Evolutionary conservation across 2,113 vertebrate species (phyloP).

Genomic region (Benthochromis sp.): DNA sequence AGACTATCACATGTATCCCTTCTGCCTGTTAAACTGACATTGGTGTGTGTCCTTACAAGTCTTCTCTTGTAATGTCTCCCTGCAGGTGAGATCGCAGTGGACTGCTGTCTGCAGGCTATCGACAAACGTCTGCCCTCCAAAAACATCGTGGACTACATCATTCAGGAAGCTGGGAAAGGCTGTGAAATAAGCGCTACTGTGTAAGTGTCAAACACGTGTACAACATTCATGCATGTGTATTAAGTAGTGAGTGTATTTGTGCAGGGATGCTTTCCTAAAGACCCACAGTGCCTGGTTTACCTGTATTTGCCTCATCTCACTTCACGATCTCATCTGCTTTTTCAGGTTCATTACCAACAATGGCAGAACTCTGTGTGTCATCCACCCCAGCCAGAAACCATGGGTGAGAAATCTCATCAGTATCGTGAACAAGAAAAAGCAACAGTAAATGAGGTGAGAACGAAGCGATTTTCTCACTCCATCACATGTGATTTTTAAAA

Average conservation of each 20-base stretch:
- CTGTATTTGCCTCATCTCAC: neutral
- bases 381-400: neutral
- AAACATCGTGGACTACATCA: neutral
- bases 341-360: slow-evolving; percentile 4
- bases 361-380: neutral
- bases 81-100: slow-evolving; percentile 10
- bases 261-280: neutral
- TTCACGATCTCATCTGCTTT: neutral
- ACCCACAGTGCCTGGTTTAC: accelerated
- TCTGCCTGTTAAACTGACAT: neutral
- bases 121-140: neutral
- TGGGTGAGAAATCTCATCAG: slow-evolving; percentile 1
- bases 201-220: neutral
- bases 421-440: neutral
- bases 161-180: slow-evolving; percentile 35
- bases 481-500: neutral
- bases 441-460: neutral
- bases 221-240: neutral
- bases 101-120: slow-evolving; percentile 22
- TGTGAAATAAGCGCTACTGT: slow-evolving; percentile 29
- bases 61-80: accelerated
- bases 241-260: accelerated
- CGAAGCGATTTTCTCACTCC: accelerated
- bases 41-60: accelerated
- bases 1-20: accelerated